These are phyloP conservation scores for Blastomussa wellsi DNA, from an alignment of 92 coral and sea anemone species.

Conservation along the genomic window DNA sequence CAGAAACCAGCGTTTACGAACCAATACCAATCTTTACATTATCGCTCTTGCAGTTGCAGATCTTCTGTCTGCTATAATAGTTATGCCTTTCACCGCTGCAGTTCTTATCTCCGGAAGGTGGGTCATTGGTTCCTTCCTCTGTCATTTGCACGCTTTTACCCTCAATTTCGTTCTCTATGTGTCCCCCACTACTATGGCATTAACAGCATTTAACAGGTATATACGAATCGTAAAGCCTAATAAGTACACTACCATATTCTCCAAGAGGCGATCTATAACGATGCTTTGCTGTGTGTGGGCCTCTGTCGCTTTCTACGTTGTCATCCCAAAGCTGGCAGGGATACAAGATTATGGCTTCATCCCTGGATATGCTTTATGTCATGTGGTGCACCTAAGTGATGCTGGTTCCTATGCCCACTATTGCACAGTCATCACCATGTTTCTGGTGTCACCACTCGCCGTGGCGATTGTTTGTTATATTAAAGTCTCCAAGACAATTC, in stretches of 20 bases:
- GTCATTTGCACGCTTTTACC: constrained; percentile 11
- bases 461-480: constrained; percentile 5
- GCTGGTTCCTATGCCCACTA: constrained; percentile 8
- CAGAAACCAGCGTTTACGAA: constrained; percentile 19
- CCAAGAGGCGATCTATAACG: constrained; percentile 8
- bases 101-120: constrained; percentile 18
- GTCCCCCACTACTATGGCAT: constrained; percentile 23
- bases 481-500: constrained; percentile 4
- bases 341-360: constrained; percentile 13
- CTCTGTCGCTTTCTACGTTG: constrained; percentile 19
- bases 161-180: constrained; percentile 16
- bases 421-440: constrained; percentile 2
- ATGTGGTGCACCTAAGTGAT: constrained; percentile 7
- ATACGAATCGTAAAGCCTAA: constrained; percentile 12
- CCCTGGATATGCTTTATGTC: constrained; percentile 24
- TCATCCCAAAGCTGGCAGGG: constrained; percentile 9
- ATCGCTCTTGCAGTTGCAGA: constrained; percentile 17
- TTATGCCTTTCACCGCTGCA: not conserved
- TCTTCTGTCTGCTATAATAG: constrained; percentile 13
- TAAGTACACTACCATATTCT: not conserved
- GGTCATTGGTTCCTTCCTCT: not conserved
- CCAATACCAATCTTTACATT: constrained; percentile 23
- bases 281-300: constrained; percentile 17
- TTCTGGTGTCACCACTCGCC: not conserved
- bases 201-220: constrained; percentile 33